These are phyloP conservation scores for Protobothrops mucrosquamatus DNA, from an alignment of 2,113 vertebrate genomes.

Conservation along the genomic window DNA sequence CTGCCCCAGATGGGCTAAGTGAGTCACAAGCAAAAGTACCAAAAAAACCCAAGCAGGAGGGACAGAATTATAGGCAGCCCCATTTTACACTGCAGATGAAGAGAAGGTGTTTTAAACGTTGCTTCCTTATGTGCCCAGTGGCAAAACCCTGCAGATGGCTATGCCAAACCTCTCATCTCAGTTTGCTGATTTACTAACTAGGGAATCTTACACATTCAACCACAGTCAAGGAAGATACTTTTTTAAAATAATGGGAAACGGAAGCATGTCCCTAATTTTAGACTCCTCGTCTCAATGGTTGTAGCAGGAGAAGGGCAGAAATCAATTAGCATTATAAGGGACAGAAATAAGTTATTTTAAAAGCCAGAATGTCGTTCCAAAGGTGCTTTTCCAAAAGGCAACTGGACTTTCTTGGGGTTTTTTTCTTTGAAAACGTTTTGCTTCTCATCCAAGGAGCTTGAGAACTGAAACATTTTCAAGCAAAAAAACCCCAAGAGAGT, in stretches of 20 bases:
- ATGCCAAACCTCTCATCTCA: neutral
- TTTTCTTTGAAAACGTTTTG: neutral
- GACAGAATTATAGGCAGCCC: neutral
- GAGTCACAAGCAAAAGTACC: neutral
- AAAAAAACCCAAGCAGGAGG: neutral
- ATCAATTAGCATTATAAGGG: neutral
- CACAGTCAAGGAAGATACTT: neutral
- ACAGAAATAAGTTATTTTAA: neutral
- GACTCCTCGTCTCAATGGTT: neutral
- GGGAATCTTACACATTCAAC: neutral
- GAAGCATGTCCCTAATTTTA: neutral
- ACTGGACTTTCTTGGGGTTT: neutral
- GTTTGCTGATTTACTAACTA: neutral
- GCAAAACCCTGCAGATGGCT: neutral
- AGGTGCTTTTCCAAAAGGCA: neutral
- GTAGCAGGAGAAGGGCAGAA: neutral
- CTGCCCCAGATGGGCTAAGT: neutral
- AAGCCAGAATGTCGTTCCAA: neutral
- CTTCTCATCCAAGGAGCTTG: neutral
- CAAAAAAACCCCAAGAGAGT: neutral
- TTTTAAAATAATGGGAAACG: neutral
- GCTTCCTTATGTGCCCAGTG: neutral
- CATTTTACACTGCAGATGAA: neutral
- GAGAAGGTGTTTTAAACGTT: neutral
- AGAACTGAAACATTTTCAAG: no score